A percentile compares a stretch with the other conserved stretches of the same genome.
Conservation (phyloP, 1,140 invertebrate species). For the Drosophila arizonae region DNA sequence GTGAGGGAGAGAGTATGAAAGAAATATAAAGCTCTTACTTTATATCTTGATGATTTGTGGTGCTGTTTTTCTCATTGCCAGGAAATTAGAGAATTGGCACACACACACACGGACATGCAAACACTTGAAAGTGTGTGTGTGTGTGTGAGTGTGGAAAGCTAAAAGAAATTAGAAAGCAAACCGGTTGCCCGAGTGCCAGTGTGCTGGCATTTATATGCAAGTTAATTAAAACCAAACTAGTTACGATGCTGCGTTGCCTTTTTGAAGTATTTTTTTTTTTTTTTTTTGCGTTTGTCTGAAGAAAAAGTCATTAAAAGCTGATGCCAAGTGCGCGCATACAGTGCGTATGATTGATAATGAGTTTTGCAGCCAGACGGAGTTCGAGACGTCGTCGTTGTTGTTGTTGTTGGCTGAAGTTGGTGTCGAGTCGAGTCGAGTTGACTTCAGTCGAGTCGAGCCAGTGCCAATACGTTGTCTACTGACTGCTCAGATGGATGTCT, state of each 20-base stretch:
- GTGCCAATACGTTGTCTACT: constrained; percentile 9
- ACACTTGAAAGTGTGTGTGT: constrained; percentile 31
- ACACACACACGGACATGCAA: constrained; percentile 30
- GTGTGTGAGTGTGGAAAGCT: constrained; percentile 47
- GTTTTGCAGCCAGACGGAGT: constrained; percentile 14
- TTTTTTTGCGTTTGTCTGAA: constrained; percentile 8
- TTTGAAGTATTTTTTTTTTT: constrained; percentile 20
- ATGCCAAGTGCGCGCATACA: constrained; percentile 45
- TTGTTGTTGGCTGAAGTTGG: background rate
- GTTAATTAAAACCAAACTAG: constrained; percentile 81
- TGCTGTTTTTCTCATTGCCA: constrained; percentile 49
- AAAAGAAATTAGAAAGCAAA: constrained; percentile 79
- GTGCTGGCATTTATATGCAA: constrained; percentile 70
- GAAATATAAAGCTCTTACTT: constrained; percentile 32
- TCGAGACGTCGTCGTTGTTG: background rate
- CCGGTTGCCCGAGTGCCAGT: constrained; percentile 50
- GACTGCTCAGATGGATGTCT: constrained; percentile 37
- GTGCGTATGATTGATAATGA: constrained; percentile 78
- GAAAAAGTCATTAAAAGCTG: constrained; percentile 72
- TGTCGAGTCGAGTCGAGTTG: background rate
- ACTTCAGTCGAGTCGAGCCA: background rate
- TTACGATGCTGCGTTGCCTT: constrained; percentile 52
- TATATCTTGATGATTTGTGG: constrained; percentile 60
- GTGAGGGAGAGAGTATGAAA: background rate
- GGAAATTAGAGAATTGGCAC: constrained; percentile 64